Conservation (phyloP, 1,140 invertebrate genomes). For the Drosophila tristis region DNA sequence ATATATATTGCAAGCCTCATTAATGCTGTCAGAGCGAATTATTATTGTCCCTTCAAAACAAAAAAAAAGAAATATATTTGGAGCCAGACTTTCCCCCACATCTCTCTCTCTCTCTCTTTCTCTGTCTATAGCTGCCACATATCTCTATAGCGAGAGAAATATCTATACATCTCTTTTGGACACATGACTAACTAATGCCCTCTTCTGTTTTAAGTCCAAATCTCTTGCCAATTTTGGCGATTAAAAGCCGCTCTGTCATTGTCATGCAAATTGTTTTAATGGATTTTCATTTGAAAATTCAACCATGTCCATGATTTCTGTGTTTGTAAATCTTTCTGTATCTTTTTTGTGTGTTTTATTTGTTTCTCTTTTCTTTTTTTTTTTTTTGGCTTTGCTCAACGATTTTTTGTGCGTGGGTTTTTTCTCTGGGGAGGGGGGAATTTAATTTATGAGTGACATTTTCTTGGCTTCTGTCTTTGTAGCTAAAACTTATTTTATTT, state of each 20-base stretch:
- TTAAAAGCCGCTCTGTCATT: conserved; percentile 83
- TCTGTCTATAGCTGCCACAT: too few relatives aligned
- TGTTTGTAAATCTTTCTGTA: conserved; percentile 20
- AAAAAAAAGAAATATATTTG: not conserved
- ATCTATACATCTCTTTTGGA: too few relatives aligned
- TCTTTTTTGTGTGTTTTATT: conserved; percentile 18
- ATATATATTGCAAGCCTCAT: conserved; percentile 40
- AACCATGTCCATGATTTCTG: conserved; percentile 36
- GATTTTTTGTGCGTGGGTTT: conserved; percentile 50
- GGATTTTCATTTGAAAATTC: conserved; percentile 56
- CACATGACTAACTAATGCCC: too few relatives aligned
- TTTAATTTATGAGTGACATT: conserved; percentile 76
- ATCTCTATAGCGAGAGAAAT: too few relatives aligned
- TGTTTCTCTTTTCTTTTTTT: conserved; percentile 4
- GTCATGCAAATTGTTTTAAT: conserved; percentile 75
- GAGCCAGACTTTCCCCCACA: too few relatives aligned
- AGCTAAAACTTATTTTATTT: conserved; percentile 32
- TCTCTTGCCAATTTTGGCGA: conserved; percentile 79
- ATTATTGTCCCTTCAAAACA: conserved; percentile 24
- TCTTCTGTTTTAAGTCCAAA: too few relatives aligned
- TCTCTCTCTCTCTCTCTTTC: too few relatives aligned
- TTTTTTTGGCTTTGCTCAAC: conserved; percentile 39
- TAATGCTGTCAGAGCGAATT: conserved; percentile 48
- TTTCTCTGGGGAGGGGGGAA: conserved; percentile 1
- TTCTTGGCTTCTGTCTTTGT: conserved; percentile 57